These are phyloP conservation scores for Capra hircus DNA, from an alignment of 2,113 vertebrate species.

Conservation along the genomic window DNA sequence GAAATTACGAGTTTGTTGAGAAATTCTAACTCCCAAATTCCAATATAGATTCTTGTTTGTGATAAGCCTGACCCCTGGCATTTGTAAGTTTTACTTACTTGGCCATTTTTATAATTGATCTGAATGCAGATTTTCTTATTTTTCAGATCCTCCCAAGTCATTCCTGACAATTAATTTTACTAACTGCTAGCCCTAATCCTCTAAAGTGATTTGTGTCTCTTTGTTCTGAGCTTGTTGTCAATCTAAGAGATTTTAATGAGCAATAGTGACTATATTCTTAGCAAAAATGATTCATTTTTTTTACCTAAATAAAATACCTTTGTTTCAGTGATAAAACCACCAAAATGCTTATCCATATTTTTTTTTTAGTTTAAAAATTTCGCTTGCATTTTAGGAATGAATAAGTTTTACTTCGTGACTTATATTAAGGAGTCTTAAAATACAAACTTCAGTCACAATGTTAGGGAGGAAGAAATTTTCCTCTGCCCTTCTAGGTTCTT, in stretches of 20 bases:
- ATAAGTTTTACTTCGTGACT: neutral
- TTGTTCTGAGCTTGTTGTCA: neutral
- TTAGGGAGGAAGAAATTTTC: neutral
- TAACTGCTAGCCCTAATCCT: neutral
- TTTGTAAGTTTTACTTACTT: conserved; percentile 21
- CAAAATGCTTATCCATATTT: neutral
- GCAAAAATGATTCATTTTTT: neutral
- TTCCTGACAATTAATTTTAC: neutral
- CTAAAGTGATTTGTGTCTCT: neutral
- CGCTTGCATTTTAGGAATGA: neutral
- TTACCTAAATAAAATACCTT: neutral
- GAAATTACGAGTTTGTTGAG: neutral
- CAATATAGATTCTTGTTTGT: neutral
- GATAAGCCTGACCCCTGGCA: neutral
- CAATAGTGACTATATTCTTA: neutral
- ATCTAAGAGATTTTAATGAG: neutral
- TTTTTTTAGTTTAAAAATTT: neutral
- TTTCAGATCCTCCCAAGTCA: neutral
- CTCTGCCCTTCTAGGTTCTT: neutral
- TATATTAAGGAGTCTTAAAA: neutral
- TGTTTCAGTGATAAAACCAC: neutral
- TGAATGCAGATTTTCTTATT: neutral
- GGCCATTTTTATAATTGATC: neutral
- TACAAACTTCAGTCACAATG: neutral
- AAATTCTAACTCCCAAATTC: conserved; percentile 30